Percentiles rank a stretch among this genome's conserved stretches.
Conservation (phyloP, 2,888 invertebrate species). For the Chymomyza caudatula region DNA sequence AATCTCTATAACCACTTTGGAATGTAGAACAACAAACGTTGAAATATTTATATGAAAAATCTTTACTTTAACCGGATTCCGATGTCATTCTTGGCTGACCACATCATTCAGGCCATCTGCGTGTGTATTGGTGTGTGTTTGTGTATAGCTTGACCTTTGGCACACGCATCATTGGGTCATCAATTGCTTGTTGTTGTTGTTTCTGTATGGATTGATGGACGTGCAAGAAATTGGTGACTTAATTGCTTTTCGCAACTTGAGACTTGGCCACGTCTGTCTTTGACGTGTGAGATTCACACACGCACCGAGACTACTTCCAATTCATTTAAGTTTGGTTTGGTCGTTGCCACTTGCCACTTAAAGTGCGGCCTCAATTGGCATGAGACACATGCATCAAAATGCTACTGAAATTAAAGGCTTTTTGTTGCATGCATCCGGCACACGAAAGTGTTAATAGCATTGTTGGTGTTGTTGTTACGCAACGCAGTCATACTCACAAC, state of each 20-base stretch:
- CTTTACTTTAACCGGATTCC: too few relatives aligned
- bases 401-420: background rate
- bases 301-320: background rate
- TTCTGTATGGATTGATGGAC: constrained; percentile 17
- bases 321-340: background rate
- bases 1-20: too few relatives aligned
- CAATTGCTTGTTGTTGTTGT: background rate
- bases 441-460: constrained; percentile 56
- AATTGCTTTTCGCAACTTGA: constrained; percentile 29
- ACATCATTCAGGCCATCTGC: background rate
- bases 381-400: background rate
- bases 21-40: too few relatives aligned
- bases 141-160: background rate
- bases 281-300: background rate
- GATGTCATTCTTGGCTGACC: too few relatives aligned
- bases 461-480: constrained; percentile 51
- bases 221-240: constrained; percentile 26
- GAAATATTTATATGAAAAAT: too few relatives aligned
- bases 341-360: background rate
- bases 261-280: background rate
- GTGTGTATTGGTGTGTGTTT: background rate
- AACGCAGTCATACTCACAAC: background rate
- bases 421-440: background rate
- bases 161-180: background rate
- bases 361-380: background rate